phyloP scores from a whole-genome alignment of 2,797 vertebrate genomes.

The Acrocephalus scirpaceus region DNA sequence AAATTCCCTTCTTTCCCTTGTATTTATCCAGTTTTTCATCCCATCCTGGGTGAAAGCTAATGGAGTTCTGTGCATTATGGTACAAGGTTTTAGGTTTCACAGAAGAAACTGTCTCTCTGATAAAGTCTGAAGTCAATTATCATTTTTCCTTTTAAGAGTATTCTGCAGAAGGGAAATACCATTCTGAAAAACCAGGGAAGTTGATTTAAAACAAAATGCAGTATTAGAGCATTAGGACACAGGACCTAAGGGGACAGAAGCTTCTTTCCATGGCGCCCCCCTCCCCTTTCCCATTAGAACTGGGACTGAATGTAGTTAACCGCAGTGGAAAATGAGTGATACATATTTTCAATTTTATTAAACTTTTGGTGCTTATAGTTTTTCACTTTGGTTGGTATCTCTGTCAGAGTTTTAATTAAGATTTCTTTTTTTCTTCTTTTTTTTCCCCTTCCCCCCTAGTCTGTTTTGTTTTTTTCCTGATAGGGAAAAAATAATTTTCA shows the following conservation, averaged over 20 bases:
- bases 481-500: background rate
- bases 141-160: background rate
- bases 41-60: background rate
- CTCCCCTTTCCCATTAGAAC: background rate
- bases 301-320: background rate
- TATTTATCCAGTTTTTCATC: background rate
- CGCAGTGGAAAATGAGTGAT: background rate
- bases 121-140: background rate
- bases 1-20: background rate
- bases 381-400: background rate
- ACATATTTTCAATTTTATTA: background rate
- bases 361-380: background rate
- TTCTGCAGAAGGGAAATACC: background rate
- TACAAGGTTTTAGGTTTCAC: background rate
- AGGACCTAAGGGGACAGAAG: background rate
- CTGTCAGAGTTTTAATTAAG: background rate
- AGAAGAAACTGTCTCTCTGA: background rate
- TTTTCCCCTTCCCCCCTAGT: rapidly evolving
- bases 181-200: background rate
- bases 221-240: background rate
- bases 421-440: background rate
- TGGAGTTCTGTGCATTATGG: background rate
- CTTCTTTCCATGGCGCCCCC: background rate
- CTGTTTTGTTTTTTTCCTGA: background rate
- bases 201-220: background rate